Evolutionary conservation across 1,140 invertebrate species (phyloP).

Genomic region (Stegodyphus dumicola): DNA sequence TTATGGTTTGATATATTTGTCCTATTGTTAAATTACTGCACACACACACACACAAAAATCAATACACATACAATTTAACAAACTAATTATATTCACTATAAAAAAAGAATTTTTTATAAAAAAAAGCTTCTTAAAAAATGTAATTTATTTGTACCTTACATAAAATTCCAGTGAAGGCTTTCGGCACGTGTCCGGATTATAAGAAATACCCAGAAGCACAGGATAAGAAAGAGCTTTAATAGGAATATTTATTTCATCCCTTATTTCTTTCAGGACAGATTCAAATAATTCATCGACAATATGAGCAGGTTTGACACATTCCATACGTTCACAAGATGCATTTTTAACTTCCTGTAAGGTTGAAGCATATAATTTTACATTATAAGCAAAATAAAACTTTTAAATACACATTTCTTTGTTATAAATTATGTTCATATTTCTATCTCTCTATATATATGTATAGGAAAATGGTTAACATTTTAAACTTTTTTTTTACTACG

Average conservation of each 20-base stretch:
- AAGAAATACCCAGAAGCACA: constrained; percentile 66
- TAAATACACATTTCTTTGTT: too few relatives aligned
- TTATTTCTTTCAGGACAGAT: constrained; percentile 67
- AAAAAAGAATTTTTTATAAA: neutral
- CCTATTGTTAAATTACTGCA: too few relatives aligned
- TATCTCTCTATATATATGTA: too few relatives aligned
- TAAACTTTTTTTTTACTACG: too few relatives aligned
- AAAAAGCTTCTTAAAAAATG: neutral
- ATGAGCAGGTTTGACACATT: neutral
- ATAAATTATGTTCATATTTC: too few relatives aligned
- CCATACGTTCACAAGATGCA: neutral
- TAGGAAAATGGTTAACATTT: too few relatives aligned
- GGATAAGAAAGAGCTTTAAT: constrained; percentile 63
- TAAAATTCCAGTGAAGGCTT: constrained; percentile 69
- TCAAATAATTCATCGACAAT: constrained; percentile 68
- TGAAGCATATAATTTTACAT: too few relatives aligned
- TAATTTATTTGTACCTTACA: constrained; percentile 64
- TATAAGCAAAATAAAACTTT: too few relatives aligned
- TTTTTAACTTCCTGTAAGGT: constrained; percentile 3
- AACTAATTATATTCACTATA: too few relatives aligned
- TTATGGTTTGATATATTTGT: too few relatives aligned
- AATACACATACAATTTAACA: too few relatives aligned
- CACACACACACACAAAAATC: too few relatives aligned
- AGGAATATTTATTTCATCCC: constrained; percentile 69
- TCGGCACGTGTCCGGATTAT: constrained; percentile 66